These are phyloP conservation scores for human DNA, from an alignment of 2,113 vertebrate species.

Conservation along the genomic window GRCh38 chr18:45168501-45169000, in stretches of 20 bases:
- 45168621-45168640: constrained; percentile 25
- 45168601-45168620: not conserved
- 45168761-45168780: not conserved
- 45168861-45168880: constrained; percentile 6
- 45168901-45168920: not conserved
- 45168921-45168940: not conserved
- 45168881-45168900: not conserved
- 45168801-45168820: not conserved
- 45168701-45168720: not conserved
- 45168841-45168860: not conserved
- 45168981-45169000: not conserved
- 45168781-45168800: not conserved
- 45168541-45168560: not conserved
- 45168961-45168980: not conserved
- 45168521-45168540: not conserved
- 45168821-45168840: not conserved
- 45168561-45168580: not conserved
- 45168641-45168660: constrained; percentile 52
- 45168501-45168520: not conserved
- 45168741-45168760: not conserved
- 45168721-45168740: constrained; percentile 9
- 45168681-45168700: constrained; percentile 49
- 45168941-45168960: not conserved
- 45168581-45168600: not conserved
- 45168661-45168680: constrained; percentile 13